Base-by-base conservation (phyloP, 2,888 invertebrate species). In the Flexamia atlantica region DNA sequence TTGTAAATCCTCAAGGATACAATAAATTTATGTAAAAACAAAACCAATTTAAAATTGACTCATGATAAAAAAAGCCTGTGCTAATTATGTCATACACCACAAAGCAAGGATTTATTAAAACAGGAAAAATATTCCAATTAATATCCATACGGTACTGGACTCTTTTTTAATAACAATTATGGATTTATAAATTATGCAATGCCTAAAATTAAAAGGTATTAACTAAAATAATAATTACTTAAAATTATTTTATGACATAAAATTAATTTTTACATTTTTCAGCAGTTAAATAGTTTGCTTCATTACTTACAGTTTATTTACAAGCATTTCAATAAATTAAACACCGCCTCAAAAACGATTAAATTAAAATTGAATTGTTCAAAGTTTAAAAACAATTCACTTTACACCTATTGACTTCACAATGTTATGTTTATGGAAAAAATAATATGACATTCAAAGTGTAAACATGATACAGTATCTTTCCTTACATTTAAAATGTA, bases 401-500 rank as follows among this genome's bases (percentile, higher is more conserved):
- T 30, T 79, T 32, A 79, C 50, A 57, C 50, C 32, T 53, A 79
- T 79, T 79, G 79, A 79, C 79, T 79, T 50, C 79, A 79, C 79
- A 79, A 79, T 79, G 79, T 79, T 57, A 79, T 79, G 40, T 53
- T 53, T 57, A 57, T 50, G 50, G 28, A 53, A 12, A 28, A 57
- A 32, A 57, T 53, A 30, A 57, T 5, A 20, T 79, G 28, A 79
- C 79, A 79, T 57, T 79, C 30, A 57, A 79, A 79, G 46, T 50
- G 32, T 20, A 53, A 79, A 79, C 79, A 57, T 7, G 4, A 17
- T 79, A 57, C 50, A 53, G 36, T 79, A 57, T 32, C 57, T 79
- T 79, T 79, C 79, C 79, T 79, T 79, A 79, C 79, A 79, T 57
- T 76, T 57, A 79, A 79, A 79, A 32, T 79, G 79, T 70, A 72